A percentile compares a stretch with the other conserved stretches of the same genome.
Evolutionary conservation across 2,113 vertebrate species (phyloP).

Genomic region (Leptobrachium ailaonicum): DNA sequence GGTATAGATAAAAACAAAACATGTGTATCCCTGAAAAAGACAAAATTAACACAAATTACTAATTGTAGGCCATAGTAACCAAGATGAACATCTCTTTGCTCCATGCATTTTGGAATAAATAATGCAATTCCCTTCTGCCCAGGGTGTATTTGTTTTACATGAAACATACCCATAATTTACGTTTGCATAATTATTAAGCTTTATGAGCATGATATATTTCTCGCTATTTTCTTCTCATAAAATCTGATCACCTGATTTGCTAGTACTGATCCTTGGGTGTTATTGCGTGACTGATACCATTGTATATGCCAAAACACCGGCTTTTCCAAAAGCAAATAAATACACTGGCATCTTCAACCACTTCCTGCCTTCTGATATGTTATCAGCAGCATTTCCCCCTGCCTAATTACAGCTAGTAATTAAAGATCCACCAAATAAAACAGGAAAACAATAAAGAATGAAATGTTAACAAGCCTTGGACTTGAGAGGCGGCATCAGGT

Average conservation of each 20-base stretch:
- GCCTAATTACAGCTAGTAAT: conserved; percentile 27
- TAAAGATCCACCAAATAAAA: conserved; percentile 10
- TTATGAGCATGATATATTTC: no score
- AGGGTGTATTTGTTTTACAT: no score
- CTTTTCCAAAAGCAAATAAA: not conserved
- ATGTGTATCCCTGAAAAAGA: no score
- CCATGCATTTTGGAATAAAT: no score
- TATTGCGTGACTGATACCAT: conserved; percentile 16
- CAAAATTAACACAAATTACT: no score
- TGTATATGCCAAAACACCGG: not conserved
- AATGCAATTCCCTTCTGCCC: no score
- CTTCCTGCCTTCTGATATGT: conserved; percentile 29
- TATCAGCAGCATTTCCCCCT: conserved; percentile 17
- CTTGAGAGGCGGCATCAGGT: not conserved
- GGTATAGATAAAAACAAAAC: no score
- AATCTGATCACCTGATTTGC: not conserved
- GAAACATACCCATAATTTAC: no score
- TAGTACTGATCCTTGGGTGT: not conserved
- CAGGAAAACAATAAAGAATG: conserved; percentile 31
- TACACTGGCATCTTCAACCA: not conserved
- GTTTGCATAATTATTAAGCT: no score
- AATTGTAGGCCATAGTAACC: no score
- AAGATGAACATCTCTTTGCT: no score
- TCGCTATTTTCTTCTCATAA: not conserved
- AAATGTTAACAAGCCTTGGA: not conserved